Evolutionary conservation across 2,113 vertebrate genomes (phyloP), one percentile per base, ranked within the genome.

Genomic region (Poeciliopsis occidentalis): DNA sequence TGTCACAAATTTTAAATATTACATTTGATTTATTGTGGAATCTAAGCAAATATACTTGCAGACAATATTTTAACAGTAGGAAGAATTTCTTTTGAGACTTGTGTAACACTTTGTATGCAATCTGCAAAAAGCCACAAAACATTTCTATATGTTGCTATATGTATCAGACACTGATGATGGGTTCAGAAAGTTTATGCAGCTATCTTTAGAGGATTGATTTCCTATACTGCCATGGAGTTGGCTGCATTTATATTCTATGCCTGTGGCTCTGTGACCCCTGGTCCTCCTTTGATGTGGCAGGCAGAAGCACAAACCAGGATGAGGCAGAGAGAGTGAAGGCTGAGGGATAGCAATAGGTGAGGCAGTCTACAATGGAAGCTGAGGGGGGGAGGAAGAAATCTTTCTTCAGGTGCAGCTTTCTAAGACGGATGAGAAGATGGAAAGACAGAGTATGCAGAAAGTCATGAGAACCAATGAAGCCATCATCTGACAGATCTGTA

Each of bases 241-340:
- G 96, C 96, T 96, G 94, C 95, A 96, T 97, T 96, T 94, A 96
- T 97, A 97, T 90, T 95, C 95, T 54, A 88, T 85, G 91, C 96
- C 96, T 95, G 95, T 95, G 95, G 96, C 95, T 96, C 95, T 82
- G 79, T 97, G 97, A 98, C 96, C 97, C 96, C 93, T 95, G 96
- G 96, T 97, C 96, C 96, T 95, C 94, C 95, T 99, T 99, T 97
- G 97, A 98, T 97, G 96, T 95, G 95, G 95, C 96, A 96, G 95
- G 95, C 94, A 95, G 94, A 94, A 94, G 94, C 95, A 91, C 88
- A 91, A 91, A 89, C 91, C 79, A 89, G 87, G 86, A 90, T 91
- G 92, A 91, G 79, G 87, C 89, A 88, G 88, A 89, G 85, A 84
- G 90, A 88, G 88, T 85, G 89, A 89, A 89, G 85, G 84, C 93